These are phyloP conservation scores for Dipodomys ordii DNA, from an alignment of 2,113 vertebrate species.

Conservation along the genomic window DNA sequence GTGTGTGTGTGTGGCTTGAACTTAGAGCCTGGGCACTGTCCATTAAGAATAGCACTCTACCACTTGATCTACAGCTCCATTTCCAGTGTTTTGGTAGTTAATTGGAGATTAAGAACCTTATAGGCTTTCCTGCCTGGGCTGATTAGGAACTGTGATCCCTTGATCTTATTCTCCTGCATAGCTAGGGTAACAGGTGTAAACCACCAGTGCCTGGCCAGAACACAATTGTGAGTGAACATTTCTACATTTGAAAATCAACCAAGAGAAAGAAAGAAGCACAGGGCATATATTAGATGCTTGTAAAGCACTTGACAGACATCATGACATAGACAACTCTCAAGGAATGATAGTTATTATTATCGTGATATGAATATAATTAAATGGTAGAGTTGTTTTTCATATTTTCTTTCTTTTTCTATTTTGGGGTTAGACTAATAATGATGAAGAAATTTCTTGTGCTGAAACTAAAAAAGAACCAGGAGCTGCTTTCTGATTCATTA, in stretches of 20 bases:
- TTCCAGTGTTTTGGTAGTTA: too few species aligned
- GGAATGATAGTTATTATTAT: background rate
- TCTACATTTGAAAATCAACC: background rate
- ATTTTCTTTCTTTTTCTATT: conserved; percentile 35
- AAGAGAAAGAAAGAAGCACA: conserved; percentile 30
- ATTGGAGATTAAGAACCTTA: too few species aligned
- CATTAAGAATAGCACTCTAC: too few species aligned
- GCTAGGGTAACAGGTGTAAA: too few species aligned
- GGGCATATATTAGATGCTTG: background rate
- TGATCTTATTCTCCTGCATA: too few species aligned
- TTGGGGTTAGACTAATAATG: background rate
- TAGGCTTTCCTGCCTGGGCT: too few species aligned
- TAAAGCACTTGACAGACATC: background rate
- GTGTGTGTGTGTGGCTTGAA: too few species aligned
- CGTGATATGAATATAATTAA: conserved; percentile 14
- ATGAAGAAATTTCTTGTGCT: background rate
- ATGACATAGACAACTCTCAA: background rate
- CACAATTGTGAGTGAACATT: background rate
- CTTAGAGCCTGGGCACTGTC: too few species aligned
- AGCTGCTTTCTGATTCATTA: background rate
- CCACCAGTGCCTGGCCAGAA: too few species aligned
- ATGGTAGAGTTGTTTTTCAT: conserved; percentile 5
- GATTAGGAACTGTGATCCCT: too few species aligned
- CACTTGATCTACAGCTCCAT: too few species aligned
- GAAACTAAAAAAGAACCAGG: background rate